Base-by-base conservation (phyloP, 2,113 vertebrate genomes). In the Ophiodon elongatus region DNA sequence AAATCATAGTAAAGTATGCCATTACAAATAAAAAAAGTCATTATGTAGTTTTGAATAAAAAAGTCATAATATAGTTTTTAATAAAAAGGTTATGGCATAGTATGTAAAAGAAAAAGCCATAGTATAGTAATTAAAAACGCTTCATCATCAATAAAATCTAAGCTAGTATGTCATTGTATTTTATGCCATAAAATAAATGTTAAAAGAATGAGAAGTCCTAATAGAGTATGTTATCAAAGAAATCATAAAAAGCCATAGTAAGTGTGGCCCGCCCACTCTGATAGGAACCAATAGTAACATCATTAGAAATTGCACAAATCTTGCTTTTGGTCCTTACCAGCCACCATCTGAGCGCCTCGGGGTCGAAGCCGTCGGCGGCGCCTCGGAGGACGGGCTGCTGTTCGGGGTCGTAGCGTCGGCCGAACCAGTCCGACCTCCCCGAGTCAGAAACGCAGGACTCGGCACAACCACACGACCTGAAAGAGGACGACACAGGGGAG, bases 281-380 rank as follows among this genome's bases (percentile, higher is more conserved):
- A 45, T 15, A 43, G 41, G 15, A 47, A 47, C 15, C 17, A 56
- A 57, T 0, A 59, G 2, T 1, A 15, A 57, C 1, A 43, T n/a
- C 4, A 29, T 54, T 41, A 41, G 8, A 79, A 27, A 27, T 4
- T 37, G 4, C 9, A 43, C 21, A 1, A 13, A 1, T 33, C 6
- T 60, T 35, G 2, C 9, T n/a, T n/a, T 69, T 29, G 13, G n/a
- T 73, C 72, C 93, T 97, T 86, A 97, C 96, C 96, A 97, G 84
- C 96, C 97, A 97, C 96, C 96, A 97, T 2, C 15, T 68, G 17
- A 96, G 77, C 1, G 94, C 92, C 0, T 82, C 74, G 0, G 29
- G 54, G 29, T 96, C 87, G 13, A 97, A 84, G 43, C 89, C 10
- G 0, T 90, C 82, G 29, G 88, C 81, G 14, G 73, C 4, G 0